Evolutionary conservation across 2,113 vertebrate species (phyloP).

Genomic region (Zosterops hypoxanthus): DNA sequence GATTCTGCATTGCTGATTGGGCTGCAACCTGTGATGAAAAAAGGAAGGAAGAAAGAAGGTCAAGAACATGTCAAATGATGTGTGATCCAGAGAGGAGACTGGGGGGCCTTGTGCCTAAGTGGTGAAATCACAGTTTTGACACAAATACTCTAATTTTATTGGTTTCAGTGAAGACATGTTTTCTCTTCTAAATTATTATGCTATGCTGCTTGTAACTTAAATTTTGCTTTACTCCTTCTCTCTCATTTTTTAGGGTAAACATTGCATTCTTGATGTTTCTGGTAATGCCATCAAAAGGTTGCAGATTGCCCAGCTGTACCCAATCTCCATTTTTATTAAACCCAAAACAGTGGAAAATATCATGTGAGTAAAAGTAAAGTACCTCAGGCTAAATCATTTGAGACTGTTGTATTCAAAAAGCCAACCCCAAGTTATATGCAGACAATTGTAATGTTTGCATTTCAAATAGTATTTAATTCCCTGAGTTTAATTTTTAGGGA

Average conservation of each 20-base stretch:
- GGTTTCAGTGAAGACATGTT: background rate
- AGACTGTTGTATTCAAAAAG: background rate
- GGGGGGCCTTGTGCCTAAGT: background rate
- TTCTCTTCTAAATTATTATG: background rate
- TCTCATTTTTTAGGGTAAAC: slow-evolving; percentile 86
- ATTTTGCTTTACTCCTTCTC: slow-evolving; percentile 1
- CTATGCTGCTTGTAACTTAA: background rate
- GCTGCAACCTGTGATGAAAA: background rate
- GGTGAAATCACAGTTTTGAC: background rate
- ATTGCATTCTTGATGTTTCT: slow-evolving; percentile 98
- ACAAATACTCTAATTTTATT: background rate
- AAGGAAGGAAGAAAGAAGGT: background rate
- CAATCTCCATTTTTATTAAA: slow-evolving; percentile 96
- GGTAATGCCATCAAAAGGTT: slow-evolving; percentile 98
- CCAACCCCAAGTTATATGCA: background rate
- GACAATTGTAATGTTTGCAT: background rate
- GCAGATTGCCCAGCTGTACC: slow-evolving; percentile 92
- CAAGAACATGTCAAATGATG: background rate
- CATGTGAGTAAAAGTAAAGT: slow-evolving; percentile 83
- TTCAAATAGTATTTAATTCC: background rate
- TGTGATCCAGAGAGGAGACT: background rate
- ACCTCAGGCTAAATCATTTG: background rate
- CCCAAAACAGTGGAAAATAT: slow-evolving; percentile 97
- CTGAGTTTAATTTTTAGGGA: background rate
- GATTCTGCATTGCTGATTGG: background rate